Base-by-base conservation (phyloP, 2,888 invertebrate species). In the Chymomyza amoena region DNA sequence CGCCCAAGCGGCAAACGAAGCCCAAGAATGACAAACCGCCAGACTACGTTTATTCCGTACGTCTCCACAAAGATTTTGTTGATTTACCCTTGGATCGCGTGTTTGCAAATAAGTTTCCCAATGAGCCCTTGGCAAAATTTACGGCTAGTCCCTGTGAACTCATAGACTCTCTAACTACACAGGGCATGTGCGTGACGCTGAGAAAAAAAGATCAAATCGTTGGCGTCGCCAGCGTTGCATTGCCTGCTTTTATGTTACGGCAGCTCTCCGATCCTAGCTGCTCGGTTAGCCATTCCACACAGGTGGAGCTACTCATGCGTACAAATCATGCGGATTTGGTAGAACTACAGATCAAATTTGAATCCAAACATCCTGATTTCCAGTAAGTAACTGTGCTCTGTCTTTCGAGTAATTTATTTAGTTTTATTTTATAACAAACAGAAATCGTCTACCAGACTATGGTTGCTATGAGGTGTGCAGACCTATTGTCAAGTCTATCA, bases 401-500 rank as follows among this genome's bases (percentile, higher is more conserved):
- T 4, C 16, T 16, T 6, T 36, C 0, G 15, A n/a, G 0, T 13
- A 45, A 15, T 7, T 7, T 32, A 9, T 36, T 50, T 2, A 0
- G 1, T 25, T 25, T 25, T 25, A 25, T 4, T 2, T 25, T 9
- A 32, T 7, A 32, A 32, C 5, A 1, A 18, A 5, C 13, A 83
- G 83, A 56, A 68, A 71, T 0, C 51, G 72, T 0, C 3, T 76
- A 4, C 6, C 72, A 0, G 72, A 73, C 0, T 72, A 72, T 9
- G 85, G 80, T 7, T 75, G 69, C 28, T 86, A 86, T 59, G 87
- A 85, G 39, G 69, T 89, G 0, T 82, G 87, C 36, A 72, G 69
- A 4, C 81, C 88, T 1, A 15, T 71, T 56, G 79, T 88, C 57
- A 80, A 78, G 52, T 70, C 83, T 0, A 73, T 89, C 15, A 78